A percentile compares a stretch with the other conserved stretches of the same genome.
phyloP scores from a whole-genome alignment of 35 echinoderm and acorn worm genomes.

The Apostichopus parvimensis region DNA sequence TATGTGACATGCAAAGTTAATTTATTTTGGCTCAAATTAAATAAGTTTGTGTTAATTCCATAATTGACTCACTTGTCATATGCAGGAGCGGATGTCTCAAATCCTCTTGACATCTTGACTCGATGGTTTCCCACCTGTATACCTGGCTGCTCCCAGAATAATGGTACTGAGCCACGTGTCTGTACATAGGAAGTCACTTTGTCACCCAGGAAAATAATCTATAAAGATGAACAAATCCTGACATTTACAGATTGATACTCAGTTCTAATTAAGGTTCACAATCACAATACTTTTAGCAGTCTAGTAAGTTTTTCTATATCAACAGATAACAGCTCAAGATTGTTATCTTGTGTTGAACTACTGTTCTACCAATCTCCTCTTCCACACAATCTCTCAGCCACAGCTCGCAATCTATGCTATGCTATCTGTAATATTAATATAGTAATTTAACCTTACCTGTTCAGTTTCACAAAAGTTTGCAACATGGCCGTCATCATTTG shows the following conservation, averaged over 20 bases:
- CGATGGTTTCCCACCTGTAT: constrained; percentile 83
- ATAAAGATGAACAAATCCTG: not conserved
- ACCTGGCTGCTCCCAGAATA: constrained; percentile 97
- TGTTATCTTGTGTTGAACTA: too few species aligned
- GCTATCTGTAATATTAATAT: too few species aligned
- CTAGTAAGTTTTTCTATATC: too few species aligned
- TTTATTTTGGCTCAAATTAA: too few species aligned
- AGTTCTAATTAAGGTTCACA: too few species aligned
- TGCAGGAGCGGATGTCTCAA: constrained; percentile 86
- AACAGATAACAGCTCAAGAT: too few species aligned
- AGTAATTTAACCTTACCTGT: constrained; percentile 56
- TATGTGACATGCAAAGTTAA: too few species aligned
- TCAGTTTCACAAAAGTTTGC: constrained; percentile 99
- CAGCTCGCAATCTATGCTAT: not conserved
- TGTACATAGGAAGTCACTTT: constrained; percentile 82
- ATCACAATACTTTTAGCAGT: too few species aligned
- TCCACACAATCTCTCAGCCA: too few species aligned
- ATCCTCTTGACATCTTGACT: constrained; percentile 90
- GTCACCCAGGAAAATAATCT: constrained; percentile 86
- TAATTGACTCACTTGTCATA: constrained; percentile 72
- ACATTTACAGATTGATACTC: not conserved
- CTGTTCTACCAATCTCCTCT: too few species aligned
- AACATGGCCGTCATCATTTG: constrained; percentile 95
- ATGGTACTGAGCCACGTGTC: constrained; percentile 83
- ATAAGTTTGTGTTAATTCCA: too few species aligned